phyloP scores from a whole-genome alignment of 2,888 invertebrate species.

The Hololepta plana region DNA sequence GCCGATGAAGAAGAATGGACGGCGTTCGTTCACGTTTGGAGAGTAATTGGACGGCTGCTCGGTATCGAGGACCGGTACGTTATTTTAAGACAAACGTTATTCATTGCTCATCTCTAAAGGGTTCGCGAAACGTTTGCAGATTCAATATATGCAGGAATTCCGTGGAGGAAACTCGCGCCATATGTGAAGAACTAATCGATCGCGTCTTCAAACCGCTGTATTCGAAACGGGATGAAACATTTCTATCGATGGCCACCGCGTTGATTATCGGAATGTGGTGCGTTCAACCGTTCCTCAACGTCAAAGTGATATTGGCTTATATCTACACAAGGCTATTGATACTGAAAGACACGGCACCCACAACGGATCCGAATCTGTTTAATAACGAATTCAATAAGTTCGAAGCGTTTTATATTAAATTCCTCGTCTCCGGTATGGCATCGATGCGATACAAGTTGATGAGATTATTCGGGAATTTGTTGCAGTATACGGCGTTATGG shows the following conservation, averaged over 20 bases:
- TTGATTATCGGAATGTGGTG: conserved; percentile 52
- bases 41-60: conserved; percentile 59
- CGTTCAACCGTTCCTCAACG: conserved; percentile 41
- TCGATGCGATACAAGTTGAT: conserved; percentile 24
- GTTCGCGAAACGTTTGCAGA: conserved; percentile 24
- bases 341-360: too few relatives aligned
- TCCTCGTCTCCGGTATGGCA: conserved; percentile 6
- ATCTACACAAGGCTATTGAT: too few relatives aligned
- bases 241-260: conserved; percentile 42
- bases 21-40: conserved; percentile 69
- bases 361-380: too few relatives aligned
- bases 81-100: not conserved
- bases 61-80: conserved; percentile 62
- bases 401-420: conserved; percentile 1
- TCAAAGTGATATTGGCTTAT: conserved; percentile 36
- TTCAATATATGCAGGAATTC: conserved; percentile 52
- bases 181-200: conserved; percentile 38
- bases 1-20: conserved; percentile 45
- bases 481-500: conserved; percentile 37
- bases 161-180: conserved; percentile 40
- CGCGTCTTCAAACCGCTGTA: conserved; percentile 43
- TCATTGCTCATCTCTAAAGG: not conserved
- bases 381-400: conserved; percentile 1
- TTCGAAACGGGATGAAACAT: conserved; percentile 38
- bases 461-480: conserved; percentile 40